phyloP scores from a whole-genome alignment of 1,140 invertebrate genomes.

The Pararge aegeria region DNA sequence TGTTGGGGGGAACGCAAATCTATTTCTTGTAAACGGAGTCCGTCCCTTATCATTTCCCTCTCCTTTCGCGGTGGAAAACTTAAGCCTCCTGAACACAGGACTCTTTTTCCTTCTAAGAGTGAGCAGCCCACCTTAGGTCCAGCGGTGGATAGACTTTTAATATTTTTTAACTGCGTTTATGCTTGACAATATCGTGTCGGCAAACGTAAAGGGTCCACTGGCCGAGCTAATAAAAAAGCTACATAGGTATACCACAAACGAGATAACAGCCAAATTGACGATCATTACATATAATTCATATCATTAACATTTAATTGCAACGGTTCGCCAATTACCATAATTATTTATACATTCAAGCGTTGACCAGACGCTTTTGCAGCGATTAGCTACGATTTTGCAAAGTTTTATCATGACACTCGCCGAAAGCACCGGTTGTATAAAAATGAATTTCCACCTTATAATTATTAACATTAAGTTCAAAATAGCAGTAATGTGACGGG shows the following conservation, averaged over 20 bases:
- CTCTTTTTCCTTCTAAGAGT: too few relatives aligned
- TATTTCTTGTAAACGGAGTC: too few relatives aligned
- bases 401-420: not conserved
- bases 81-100: too few relatives aligned
- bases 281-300: conserved; percentile 4
- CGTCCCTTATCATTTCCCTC: too few relatives aligned
- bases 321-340: not conserved
- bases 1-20: too few relatives aligned
- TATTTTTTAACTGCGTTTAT: too few relatives aligned
- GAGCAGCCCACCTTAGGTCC: too few relatives aligned
- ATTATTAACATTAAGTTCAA: not conserved
- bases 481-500: not conserved
- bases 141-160: too few relatives aligned
- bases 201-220: too few relatives aligned
- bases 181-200: too few relatives aligned
- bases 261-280: not conserved
- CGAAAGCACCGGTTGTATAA: not conserved
- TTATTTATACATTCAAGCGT: conserved; percentile 1
- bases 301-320: conserved; percentile 4
- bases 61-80: too few relatives aligned
- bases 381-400: not conserved
- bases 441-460: not conserved
- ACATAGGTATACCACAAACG: not conserved
- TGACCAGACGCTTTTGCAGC: conserved; percentile 3
- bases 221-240: not conserved